Conservation (phyloP, 2,797 vertebrate genomes). For the Gymnothorax javanicus region DNA sequence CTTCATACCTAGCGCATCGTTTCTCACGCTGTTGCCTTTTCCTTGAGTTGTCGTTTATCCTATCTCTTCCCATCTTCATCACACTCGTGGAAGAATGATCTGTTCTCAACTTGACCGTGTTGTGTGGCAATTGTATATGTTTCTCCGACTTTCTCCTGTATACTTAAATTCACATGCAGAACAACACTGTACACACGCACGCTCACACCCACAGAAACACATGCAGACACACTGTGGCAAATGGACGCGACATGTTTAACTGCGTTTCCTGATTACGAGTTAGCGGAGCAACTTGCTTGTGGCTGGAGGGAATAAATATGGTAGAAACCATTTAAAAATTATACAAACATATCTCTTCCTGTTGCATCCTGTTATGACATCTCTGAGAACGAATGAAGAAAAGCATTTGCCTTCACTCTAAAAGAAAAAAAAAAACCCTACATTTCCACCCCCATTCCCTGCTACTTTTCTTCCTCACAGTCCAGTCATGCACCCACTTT, state of each 20-base stretch:
- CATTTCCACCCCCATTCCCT: background rate
- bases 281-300: background rate
- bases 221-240: too few relatives aligned
- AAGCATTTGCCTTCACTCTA: background rate
- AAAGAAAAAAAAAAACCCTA: background rate
- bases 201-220: background rate
- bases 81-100: background rate
- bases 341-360: background rate
- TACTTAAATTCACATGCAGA: background rate
- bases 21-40: background rate
- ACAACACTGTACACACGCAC: background rate
- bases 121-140: background rate
- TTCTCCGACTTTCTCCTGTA: background rate
- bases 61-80: background rate
- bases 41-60: background rate
- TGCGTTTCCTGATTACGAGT: background rate
- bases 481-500: background rate
- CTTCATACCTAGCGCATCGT: background rate
- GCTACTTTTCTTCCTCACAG: background rate
- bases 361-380: slow-evolving; percentile 11
- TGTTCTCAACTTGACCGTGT: background rate
- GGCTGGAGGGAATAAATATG: too few relatives aligned
- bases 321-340: background rate
- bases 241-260: background rate
- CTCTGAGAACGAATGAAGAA: background rate